Percentiles rank a stretch among this genome's conserved stretches.
Conservation (phyloP, 2,797 vertebrate genomes). For the Sebastes oblongus region DNA sequence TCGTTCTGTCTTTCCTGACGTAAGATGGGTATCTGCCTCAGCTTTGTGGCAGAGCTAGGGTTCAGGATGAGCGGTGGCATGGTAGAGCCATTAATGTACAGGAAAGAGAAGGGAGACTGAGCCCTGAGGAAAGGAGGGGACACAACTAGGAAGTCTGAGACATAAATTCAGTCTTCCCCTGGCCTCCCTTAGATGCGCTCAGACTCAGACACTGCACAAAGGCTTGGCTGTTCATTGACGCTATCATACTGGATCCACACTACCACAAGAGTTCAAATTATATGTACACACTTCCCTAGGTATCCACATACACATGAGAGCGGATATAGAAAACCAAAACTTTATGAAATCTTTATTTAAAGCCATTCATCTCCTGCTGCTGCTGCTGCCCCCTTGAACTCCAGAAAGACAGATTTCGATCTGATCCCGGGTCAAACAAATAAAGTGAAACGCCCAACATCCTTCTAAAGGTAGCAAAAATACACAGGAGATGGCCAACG, state of each 20-base stretch:
- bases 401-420: slow-evolving; percentile 28
- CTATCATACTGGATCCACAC: slow-evolving; percentile 26
- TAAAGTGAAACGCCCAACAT: slow-evolving; percentile 45
- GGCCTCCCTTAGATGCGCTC: slow-evolving; percentile 18
- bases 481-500: slow-evolving; percentile 59
- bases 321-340: slow-evolving; percentile 37
- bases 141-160: slow-evolving; percentile 49
- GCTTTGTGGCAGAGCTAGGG: slow-evolving; percentile 42
- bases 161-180: slow-evolving; percentile 40
- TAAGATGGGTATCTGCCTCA: slow-evolving; percentile 30
- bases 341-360: slow-evolving; percentile 42
- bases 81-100: slow-evolving; percentile 68
- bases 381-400: slow-evolving; percentile 26
- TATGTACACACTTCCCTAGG: slow-evolving; percentile 25
- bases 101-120: slow-evolving; percentile 11
- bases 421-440: slow-evolving; percentile 48
- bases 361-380: slow-evolving; percentile 18
- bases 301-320: slow-evolving; percentile 23
- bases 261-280: slow-evolving; percentile 52
- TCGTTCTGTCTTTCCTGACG: neutral
- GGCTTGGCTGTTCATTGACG: slow-evolving; percentile 16
- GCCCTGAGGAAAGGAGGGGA: slow-evolving; percentile 29
- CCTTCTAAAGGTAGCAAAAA: slow-evolving; percentile 65
- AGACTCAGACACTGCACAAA: slow-evolving; percentile 37
- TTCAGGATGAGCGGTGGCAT: slow-evolving; percentile 47